Evolutionary conservation across 2,888 invertebrate species (phyloP), one percentile per base, ranked within the genome.

Genomic region (Morpho deidamia): DNA sequence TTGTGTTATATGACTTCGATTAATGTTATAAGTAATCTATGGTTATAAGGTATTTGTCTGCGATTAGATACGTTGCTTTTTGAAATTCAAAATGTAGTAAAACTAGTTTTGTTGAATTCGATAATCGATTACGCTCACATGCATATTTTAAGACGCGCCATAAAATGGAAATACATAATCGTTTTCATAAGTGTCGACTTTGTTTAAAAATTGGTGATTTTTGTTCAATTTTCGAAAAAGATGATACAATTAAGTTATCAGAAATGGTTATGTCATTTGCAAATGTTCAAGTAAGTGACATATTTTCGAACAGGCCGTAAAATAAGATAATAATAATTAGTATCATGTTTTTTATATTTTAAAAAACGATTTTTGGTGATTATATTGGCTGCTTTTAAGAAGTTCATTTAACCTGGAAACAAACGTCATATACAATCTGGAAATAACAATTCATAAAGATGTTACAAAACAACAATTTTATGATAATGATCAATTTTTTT

Each of bases 251-350:
- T 38, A 86, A 76, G 59, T 66, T 89, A 56, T 88, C 88, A 7
- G 88, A 88, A 51, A 89, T 89, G 89, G 87, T 88, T 54, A 89
- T 88, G 89, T 76, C 87, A 39, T 87, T 88, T 71, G 78, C 84
- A 14, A 78, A 76, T 59, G 72, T 89, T 56, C 74, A 81, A 64
- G 88, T 88, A 70, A 72, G 76, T 71, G 38, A 23, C 33, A 9
- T 23, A 7, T 37, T 32, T 41, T 7, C 2, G 23, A 2, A 14
- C 9, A n/a, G n/a, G n/a, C n/a, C n/a, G 4, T 14, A 14, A 14
- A 14, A 14, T 14, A 14, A 14, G 14, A 14, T 14, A 14, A 3
- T 8, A 14, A 23, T 42, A 11, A 5, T n/a, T 39, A 39, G 7
- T 10, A 2, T 2, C n/a, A n/a, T n/a, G n/a, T n/a, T n/a, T n/a